phyloP scores from a whole-genome alignment of 37 sponge, comb jelly and placozoan species.

The Halichondria panicea region DNA sequence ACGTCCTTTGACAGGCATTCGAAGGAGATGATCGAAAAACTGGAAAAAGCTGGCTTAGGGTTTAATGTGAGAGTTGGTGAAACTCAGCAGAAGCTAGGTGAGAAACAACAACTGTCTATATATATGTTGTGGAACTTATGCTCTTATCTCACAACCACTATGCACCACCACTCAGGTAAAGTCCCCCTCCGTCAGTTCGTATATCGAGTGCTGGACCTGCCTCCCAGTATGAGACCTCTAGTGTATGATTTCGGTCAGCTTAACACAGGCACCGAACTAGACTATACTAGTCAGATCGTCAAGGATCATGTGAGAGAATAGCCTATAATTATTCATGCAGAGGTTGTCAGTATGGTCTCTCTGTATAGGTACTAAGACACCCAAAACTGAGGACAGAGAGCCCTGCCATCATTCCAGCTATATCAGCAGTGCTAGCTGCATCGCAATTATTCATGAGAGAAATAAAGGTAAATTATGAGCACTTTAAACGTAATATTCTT shows the following conservation, averaged over 20 bases:
- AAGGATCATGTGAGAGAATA: conserved; percentile 63
- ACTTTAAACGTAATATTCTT: background rate
- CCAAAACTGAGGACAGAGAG: background rate
- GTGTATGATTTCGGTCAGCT: conserved; percentile 97
- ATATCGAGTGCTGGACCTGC: conserved; percentile 91
- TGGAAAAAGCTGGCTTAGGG: conserved; percentile 89
- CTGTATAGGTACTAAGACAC: conserved; percentile 6
- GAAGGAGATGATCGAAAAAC: conserved; percentile 79
- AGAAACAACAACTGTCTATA: background rate
- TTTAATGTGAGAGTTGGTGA: conserved; percentile 55
- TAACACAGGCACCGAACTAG: conserved; percentile 59
- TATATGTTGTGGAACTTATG: background rate
- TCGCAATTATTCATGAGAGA: conserved; percentile 85
- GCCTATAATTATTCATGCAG: background rate
- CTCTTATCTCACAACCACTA: background rate
- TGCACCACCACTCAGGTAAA: conserved; percentile 26
- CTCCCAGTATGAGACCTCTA: conserved; percentile 87
- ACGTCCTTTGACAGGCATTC: conserved; percentile 47
- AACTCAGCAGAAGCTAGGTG: conserved; percentile 70
- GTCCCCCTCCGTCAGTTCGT: conserved; percentile 91
- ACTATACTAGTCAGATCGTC: conserved; percentile 80
- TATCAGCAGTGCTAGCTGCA: conserved; percentile 57
- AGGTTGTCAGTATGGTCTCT: background rate
- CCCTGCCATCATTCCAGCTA: background rate
- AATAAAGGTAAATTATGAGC: conserved; percentile 53